Evolutionary conservation across 2,888 invertebrate genomes (phyloP), one percentile per base, ranked within the genome.

Genomic region (Diaphora mendica): DNA sequence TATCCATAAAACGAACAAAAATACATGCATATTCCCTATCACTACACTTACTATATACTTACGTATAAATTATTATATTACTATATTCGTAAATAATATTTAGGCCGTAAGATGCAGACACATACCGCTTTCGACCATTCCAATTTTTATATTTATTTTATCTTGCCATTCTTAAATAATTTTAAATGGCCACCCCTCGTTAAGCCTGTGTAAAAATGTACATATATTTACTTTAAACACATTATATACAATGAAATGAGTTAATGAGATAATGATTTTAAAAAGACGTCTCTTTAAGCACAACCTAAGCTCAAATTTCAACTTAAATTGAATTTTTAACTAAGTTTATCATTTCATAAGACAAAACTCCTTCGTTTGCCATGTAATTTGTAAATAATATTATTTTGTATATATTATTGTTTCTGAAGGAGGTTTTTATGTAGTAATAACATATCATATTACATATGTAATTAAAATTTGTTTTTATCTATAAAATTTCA

Each of bases 321-420:
- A 87, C 80, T 86, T 79, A 87, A 88, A 90, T 90, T 87, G 87
- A 89, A 88, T 85, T 86, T 80, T 82, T 83, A 62, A 77, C 82
- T 84, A 81, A 82, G 78, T 76, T 79, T 78, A 76, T 79, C 77
- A 70, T 83, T 82, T 85, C 67, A 71, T 79, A 90, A 89, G 89
- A 93, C 92, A 92, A 93, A 93, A 92, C 92, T 82, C 86, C 86
- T 84, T 89, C 89, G 91, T 93, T 91, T 94, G 94, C 94, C 94
- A 94, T 94, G 90, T 92, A 91, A 91, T 85, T 80, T 93, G 92
- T 93, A 92, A 90, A 93, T 91, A 91, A 83, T 85, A 82, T 79
- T 84, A 83, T 84, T 81, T 85, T 90, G 90, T 91, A 87, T 83
- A 88, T 89, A 88, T 81, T 82, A 81, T 85, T 82, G 81, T 78